Evolutionary conservation across 2,888 invertebrate species (phyloP).

Genomic region (Leucoptera coffeella): DNA sequence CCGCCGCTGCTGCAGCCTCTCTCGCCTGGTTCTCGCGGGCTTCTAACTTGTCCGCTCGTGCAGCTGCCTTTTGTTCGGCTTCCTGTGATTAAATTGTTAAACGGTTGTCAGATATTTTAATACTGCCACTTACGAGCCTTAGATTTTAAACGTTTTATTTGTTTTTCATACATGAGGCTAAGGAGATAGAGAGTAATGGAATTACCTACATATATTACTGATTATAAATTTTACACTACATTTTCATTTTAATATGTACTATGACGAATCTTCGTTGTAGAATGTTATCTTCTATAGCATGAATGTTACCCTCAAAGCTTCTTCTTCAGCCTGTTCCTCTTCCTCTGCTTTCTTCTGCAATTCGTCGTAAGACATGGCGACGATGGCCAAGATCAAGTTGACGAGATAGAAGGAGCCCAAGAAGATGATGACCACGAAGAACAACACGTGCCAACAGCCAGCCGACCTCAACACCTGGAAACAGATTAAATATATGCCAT

Average conservation of each 20-base stretch:
- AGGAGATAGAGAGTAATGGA: too few species aligned
- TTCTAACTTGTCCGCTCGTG: conserved; percentile 58
- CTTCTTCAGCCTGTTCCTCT: conserved; percentile 92
- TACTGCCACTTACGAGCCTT: too few species aligned
- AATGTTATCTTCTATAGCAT: conserved; percentile 1
- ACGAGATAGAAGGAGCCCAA: conserved; percentile 98
- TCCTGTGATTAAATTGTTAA: too few species aligned
- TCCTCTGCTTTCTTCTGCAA: conserved; percentile 96
- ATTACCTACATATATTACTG: too few species aligned
- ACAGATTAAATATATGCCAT: too few species aligned
- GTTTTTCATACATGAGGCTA: too few species aligned
- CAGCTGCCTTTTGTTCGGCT: conserved; percentile 77
- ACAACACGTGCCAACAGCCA: conserved; percentile 96
- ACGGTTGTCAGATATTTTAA: too few species aligned
- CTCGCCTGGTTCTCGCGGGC: conserved; percentile 56
- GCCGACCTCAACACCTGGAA: conserved; percentile 82
- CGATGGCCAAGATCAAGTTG: conserved; percentile 98
- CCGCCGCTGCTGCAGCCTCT: conserved; percentile 57
- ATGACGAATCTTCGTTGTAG: neutral
- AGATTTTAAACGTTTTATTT: too few species aligned
- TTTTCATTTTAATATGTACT: neutral
- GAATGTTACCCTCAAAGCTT: conserved; percentile 82
- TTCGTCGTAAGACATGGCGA: conserved; percentile 99
- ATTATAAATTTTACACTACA: neutral
- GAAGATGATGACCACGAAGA: conserved; percentile 98